These are phyloP conservation scores for Scaptomyza tumidula DNA, from an alignment of 2,888 invertebrate species.

Conservation along the genomic window DNA sequence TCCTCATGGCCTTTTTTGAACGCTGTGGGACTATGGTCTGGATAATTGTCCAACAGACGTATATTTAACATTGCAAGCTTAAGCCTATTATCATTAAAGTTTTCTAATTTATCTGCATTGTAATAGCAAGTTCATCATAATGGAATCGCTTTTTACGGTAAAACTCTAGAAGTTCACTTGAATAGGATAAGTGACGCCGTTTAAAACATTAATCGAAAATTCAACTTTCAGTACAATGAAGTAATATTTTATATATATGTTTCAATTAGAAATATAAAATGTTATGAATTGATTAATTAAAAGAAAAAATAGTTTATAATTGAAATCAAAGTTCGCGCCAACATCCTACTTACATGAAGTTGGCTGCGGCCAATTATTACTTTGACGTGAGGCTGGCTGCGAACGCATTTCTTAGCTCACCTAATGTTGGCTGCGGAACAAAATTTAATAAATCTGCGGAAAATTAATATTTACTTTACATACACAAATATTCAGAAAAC, in stretches of 20 bases:
- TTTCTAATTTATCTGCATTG: too few species aligned
- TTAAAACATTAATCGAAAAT: too few species aligned
- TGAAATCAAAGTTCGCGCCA: constrained; percentile 13
- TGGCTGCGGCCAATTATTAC: constrained; percentile 17
- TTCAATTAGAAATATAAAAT: too few species aligned
- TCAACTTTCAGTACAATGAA: too few species aligned
- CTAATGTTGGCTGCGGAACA: constrained; percentile 8
- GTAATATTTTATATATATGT: too few species aligned
- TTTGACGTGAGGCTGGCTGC: constrained; percentile 19
- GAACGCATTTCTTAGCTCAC: background rate
- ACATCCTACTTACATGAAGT: constrained; percentile 1
- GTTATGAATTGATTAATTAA: background rate
- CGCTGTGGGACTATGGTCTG: constrained; percentile 19
- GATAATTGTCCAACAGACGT: constrained; percentile 20
- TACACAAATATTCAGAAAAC: background rate
- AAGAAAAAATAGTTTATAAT: background rate
- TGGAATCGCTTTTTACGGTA: too few species aligned
- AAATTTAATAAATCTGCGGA: background rate
- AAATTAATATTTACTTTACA: background rate
- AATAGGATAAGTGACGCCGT: too few species aligned
- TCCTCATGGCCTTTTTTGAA: constrained; percentile 25
- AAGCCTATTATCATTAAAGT: background rate
- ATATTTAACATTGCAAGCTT: background rate
- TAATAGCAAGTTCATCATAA: too few species aligned
- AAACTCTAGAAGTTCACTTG: too few species aligned